phyloP scores from a whole-genome alignment of 2,113 vertebrate species.

The Lampris incognitus region DNA sequence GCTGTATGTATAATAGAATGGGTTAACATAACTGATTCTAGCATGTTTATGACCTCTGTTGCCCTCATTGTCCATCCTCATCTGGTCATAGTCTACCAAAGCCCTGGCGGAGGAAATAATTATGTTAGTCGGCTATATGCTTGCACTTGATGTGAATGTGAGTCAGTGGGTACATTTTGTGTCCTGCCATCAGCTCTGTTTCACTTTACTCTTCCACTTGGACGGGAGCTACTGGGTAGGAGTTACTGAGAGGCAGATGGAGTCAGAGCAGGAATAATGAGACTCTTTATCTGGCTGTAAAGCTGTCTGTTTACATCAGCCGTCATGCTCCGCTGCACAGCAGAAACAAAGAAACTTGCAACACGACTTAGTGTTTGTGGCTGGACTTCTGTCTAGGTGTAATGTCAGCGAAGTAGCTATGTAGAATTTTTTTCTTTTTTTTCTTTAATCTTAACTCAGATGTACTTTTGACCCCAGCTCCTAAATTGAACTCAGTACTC shows the following conservation, averaged over 20 bases:
- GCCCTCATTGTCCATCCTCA: slow-evolving; percentile 40
- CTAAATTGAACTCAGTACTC: not conserved
- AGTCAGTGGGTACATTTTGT: slow-evolving; percentile 4
- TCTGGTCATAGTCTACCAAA: slow-evolving; percentile 24
- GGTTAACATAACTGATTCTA: slow-evolving; percentile 44
- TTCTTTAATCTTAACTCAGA: not conserved
- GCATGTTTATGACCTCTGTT: slow-evolving; percentile 52
- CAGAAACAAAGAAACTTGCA: slow-evolving; percentile 5
- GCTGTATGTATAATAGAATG: not conserved
- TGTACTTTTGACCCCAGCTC: not conserved
- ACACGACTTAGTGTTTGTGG: slow-evolving; percentile 38
- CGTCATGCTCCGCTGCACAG: slow-evolving; percentile 46
- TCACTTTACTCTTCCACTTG: slow-evolving; percentile 48
- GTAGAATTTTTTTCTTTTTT: slow-evolving; percentile 15
- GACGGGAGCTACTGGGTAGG: slow-evolving; percentile 58
- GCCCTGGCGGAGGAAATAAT: slow-evolving; percentile 36
- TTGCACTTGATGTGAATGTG: slow-evolving; percentile 27
- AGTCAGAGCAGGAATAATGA: slow-evolving; percentile 55
- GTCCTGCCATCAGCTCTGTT: slow-evolving; percentile 44
- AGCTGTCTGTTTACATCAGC: slow-evolving; percentile 63
- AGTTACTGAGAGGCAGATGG: slow-evolving; percentile 35
- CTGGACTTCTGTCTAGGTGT: slow-evolving; percentile 11
- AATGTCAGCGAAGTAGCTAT: not conserved
- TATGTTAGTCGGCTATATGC: slow-evolving; percentile 16
- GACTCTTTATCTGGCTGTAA: slow-evolving; percentile 53